phyloP scores from a whole-genome alignment of 92 coral and sea anemone species.

The Zoanthus gigantus region DNA sequence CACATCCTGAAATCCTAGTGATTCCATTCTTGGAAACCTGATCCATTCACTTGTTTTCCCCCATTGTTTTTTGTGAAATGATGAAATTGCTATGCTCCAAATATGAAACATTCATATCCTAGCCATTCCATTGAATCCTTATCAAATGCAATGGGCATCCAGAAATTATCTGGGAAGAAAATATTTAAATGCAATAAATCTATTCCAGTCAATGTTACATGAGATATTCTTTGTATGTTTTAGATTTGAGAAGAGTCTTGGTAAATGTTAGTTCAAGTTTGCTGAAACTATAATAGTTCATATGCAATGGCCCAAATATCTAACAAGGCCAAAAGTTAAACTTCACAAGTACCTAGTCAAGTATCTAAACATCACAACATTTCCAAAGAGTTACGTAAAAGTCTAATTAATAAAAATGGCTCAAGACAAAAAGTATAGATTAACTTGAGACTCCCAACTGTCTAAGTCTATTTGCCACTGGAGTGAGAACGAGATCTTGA shows the following conservation, averaged over 20 bases:
- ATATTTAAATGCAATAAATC: slow-evolving; percentile 32
- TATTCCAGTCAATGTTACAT: background rate
- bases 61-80: slow-evolving; percentile 39
- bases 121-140: slow-evolving; percentile 49
- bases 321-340: background rate
- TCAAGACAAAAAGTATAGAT: slow-evolving; percentile 1
- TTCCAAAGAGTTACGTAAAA: background rate
- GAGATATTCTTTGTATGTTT: background rate
- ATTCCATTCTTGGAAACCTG: slow-evolving; percentile 32
- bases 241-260: background rate
- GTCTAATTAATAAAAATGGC: background rate
- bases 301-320: background rate
- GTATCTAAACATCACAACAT: background rate
- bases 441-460: background rate
- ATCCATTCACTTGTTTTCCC: slow-evolving; percentile 34
- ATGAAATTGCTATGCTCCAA: slow-evolving; percentile 50
- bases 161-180: slow-evolving; percentile 49
- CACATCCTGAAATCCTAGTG: slow-evolving; percentile 49
- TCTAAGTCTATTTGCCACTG: slow-evolving; percentile 11
- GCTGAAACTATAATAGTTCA: background rate
- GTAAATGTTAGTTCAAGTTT: background rate
- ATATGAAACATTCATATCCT: slow-evolving; percentile 43
- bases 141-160: slow-evolving; percentile 44
- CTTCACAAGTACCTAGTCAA: background rate
- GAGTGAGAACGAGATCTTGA: slow-evolving; percentile 75